Percentiles rank a stretch among this genome's conserved stretches.
phyloP scores from a whole-genome alignment of 1,140 invertebrate genomes.

The Apis dorsata region DNA sequence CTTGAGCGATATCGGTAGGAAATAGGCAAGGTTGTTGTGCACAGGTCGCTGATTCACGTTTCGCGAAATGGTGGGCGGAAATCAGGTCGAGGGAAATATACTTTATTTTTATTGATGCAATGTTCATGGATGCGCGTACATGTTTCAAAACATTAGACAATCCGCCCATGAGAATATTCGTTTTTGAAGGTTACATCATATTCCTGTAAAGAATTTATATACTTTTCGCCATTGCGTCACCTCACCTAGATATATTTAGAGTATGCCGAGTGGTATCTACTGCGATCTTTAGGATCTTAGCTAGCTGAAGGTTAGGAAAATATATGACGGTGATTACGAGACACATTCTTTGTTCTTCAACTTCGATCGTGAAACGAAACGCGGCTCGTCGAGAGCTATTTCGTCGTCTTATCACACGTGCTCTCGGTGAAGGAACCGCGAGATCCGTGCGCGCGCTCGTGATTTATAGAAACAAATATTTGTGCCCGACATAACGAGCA shows the following conservation, averaged over 20 bases:
- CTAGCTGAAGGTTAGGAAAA: neutral
- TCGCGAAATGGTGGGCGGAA: neutral
- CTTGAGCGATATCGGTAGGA: neutral
- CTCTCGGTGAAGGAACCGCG: too few relatives aligned
- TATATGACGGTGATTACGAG: neutral
- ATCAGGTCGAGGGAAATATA: constrained; percentile 24
- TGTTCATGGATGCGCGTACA: neutral
- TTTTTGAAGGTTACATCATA: constrained; percentile 16
- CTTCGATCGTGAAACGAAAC: neutral
- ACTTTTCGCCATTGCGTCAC: constrained; percentile 7
- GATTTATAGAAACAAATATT: too few relatives aligned
- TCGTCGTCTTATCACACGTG: too few relatives aligned
- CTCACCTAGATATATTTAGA: constrained; percentile 20
- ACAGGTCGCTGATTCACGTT: constrained; percentile 4
- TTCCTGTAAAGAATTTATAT: constrained; percentile 1
- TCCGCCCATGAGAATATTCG: neutral
- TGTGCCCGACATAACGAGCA: too few relatives aligned
- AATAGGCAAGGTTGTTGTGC: constrained; percentile 1
- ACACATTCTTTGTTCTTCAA: neutral
- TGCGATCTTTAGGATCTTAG: neutral
- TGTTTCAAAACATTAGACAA: constrained; percentile 7
- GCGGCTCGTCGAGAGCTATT: neutral
- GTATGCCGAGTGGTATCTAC: neutral
- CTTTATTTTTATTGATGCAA: constrained; percentile 26
- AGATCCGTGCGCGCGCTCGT: too few relatives aligned